Percentiles rank a stretch among this genome's conserved stretches.
These are phyloP conservation scores for Megaleporinus macrocephalus DNA, from an alignment of 2,113 vertebrate species.

Conservation along the genomic window DNA sequence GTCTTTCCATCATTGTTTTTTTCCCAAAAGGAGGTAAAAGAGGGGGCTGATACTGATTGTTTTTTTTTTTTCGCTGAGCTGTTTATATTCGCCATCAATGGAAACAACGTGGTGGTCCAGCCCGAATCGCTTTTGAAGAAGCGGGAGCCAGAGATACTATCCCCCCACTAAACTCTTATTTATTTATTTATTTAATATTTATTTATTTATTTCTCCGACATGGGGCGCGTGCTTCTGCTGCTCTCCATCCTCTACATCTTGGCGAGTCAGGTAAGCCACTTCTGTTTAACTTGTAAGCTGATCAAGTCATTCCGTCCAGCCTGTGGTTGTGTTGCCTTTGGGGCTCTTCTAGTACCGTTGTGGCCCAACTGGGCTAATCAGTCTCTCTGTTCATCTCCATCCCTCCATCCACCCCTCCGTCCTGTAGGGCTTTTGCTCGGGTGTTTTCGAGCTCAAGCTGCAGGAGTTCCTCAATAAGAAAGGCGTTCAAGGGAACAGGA, in stretches of 20 bases:
- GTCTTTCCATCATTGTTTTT: background rate
- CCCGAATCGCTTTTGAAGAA: conserved; percentile 67
- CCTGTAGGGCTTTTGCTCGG: conserved; percentile 86
- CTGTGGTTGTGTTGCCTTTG: too few species aligned
- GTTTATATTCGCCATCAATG: conserved; percentile 65
- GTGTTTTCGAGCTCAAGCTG: conserved; percentile 95
- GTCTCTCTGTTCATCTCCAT: background rate
- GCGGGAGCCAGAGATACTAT: conserved; percentile 58
- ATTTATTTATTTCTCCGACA: conserved; percentile 76
- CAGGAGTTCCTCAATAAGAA: conserved; percentile 98
- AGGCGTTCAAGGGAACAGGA: conserved; percentile 87
- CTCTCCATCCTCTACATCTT: conserved; percentile 79
- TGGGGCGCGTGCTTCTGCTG: conserved; percentile 84
- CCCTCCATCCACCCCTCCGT: background rate
- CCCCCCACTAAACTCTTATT: conserved; percentile 57
- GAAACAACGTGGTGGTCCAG: conserved; percentile 67
- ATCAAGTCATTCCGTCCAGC: background rate
- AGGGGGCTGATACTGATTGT: conserved; percentile 55
- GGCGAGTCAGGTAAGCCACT: conserved; percentile 86
- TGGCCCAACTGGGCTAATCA: too few species aligned
- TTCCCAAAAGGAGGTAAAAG: conserved; percentile 6
- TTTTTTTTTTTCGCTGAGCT: conserved; percentile 56
- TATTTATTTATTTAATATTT: conserved; percentile 70
- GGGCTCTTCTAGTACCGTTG: too few species aligned
- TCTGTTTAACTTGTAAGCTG: background rate